A percentile compares a stretch with the other conserved stretches of the same genome.
phyloP scores from a whole-genome alignment of 1,140 invertebrate genomes.

The Chymomyza costata region DNA sequence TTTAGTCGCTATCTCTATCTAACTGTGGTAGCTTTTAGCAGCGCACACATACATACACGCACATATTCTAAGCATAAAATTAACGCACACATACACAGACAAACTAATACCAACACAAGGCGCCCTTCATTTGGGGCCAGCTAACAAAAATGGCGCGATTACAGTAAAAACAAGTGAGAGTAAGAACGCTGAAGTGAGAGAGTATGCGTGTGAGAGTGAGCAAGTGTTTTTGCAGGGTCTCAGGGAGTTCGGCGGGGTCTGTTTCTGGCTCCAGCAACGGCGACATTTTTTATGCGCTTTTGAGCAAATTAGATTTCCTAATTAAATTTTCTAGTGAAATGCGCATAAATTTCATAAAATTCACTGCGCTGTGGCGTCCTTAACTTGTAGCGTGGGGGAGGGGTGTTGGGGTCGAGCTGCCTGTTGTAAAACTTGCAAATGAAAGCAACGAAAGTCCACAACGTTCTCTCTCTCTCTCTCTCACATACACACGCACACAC shows the following conservation, averaged over 20 bases:
- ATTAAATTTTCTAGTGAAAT: slow-evolving; percentile 74
- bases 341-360: slow-evolving; percentile 73
- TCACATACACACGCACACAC: background rate
- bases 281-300: slow-evolving; percentile 74
- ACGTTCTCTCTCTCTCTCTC: background rate
- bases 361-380: slow-evolving; percentile 22
- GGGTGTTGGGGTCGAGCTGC: too few relatives aligned
- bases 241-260: too few relatives aligned
- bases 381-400: background rate
- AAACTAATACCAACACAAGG: too few relatives aligned
- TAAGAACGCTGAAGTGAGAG: background rate
- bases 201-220: too few relatives aligned
- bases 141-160: slow-evolving; percentile 50
- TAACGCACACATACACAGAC: background rate
- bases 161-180: slow-evolving; percentile 7
- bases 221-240: too few relatives aligned
- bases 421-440: too few relatives aligned
- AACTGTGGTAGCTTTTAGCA: background rate
- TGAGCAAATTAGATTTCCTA: slow-evolving; percentile 75
- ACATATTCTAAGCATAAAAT: slow-evolving; percentile 16
- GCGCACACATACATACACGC: background rate
- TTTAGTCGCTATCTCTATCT: too few relatives aligned
- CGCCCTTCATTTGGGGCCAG: slow-evolving; percentile 1
- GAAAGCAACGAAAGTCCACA: slow-evolving; percentile 10
- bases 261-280: too few relatives aligned